Conservation (phyloP, 2,797 vertebrate species). For the Sebastes glaucus region DNA sequence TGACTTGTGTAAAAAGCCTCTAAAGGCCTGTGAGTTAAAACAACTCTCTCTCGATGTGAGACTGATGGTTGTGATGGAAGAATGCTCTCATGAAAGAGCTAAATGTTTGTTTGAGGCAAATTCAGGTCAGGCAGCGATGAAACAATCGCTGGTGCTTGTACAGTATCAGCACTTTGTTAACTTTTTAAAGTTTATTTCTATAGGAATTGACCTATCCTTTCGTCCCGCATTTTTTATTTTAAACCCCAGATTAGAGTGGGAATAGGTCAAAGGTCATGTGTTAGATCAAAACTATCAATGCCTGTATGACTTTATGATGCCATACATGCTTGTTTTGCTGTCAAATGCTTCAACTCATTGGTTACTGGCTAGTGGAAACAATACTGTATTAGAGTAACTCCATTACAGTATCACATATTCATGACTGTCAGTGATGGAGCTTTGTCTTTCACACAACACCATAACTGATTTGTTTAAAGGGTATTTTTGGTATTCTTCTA, state of each 20-base stretch:
- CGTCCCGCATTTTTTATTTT: background rate
- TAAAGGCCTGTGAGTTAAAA: background rate
- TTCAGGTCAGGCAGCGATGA: background rate
- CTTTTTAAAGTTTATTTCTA: background rate
- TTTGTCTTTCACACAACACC: background rate
- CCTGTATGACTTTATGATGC: background rate
- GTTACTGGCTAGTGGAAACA: background rate
- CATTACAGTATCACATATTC: background rate
- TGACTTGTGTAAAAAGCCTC: constrained; percentile 1
- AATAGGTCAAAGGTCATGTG: background rate
- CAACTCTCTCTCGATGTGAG: background rate
- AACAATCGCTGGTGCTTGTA: background rate
- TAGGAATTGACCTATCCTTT: background rate
- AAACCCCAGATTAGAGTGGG: background rate
- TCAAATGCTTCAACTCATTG: background rate
- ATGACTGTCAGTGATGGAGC: background rate
- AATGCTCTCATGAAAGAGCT: background rate
- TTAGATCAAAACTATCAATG: background rate
- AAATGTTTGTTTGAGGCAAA: background rate
- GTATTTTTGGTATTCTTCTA: too few relatives aligned
- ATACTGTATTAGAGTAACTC: background rate
- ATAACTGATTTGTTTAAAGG: too few relatives aligned
- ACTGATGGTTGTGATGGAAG: background rate
- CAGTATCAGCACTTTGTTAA: background rate
- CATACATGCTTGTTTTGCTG: background rate